Conservation (phyloP, 2,113 vertebrate genomes). For the Anoplopoma fimbria region DNA sequence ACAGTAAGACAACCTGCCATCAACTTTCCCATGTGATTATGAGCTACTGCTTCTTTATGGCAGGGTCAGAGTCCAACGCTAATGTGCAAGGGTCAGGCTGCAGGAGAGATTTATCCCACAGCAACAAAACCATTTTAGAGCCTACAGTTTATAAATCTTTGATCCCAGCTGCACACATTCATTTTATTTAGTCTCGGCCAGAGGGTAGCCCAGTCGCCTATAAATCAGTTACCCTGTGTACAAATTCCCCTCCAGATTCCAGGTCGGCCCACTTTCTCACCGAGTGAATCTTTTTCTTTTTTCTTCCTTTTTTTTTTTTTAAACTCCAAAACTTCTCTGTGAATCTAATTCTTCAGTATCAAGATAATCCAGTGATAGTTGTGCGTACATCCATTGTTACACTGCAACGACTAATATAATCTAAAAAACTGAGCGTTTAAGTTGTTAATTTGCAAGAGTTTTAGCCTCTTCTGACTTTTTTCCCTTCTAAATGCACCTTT, state of each 20-base stretch:
- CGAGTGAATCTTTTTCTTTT: background rate
- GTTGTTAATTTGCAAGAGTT: too few species aligned
- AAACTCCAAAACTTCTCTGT: background rate
- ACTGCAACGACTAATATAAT: too few species aligned
- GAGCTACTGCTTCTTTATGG: background rate
- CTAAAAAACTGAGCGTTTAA: too few species aligned
- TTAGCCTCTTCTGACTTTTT: too few species aligned
- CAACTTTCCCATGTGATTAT: background rate
- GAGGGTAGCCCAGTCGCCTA: too few species aligned
- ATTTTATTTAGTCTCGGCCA: background rate
- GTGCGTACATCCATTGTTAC: background rate
- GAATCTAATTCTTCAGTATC: background rate
- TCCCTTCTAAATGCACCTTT: too few species aligned
- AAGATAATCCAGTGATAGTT: background rate
- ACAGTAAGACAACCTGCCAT: slow-evolving; percentile 85
- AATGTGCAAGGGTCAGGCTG: background rate
- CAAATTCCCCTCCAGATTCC: background rate
- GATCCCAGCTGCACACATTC: background rate
- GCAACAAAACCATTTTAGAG: background rate
- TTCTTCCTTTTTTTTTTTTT: background rate
- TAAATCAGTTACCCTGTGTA: background rate
- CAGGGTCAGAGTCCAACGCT: slow-evolving; percentile 10
- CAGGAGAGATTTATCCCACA: background rate
- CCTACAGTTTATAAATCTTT: background rate
- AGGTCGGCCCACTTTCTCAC: too few species aligned